Base-by-base conservation (phyloP, 2,888 invertebrate genomes). In the Hyppa rectilinea region DNA sequence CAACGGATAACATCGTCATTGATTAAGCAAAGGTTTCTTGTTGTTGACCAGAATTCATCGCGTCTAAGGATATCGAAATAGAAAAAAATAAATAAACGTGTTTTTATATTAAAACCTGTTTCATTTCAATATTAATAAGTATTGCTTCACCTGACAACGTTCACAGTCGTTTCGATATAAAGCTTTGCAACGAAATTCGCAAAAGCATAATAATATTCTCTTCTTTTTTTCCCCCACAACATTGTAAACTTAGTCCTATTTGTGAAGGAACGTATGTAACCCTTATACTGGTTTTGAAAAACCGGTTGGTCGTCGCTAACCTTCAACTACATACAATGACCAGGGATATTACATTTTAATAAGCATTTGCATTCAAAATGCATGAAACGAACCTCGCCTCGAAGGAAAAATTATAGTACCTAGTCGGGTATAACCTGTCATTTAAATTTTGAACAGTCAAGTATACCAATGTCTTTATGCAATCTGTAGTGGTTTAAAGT, bases 251-350 rank as follows among this genome's bases (percentile, higher is more conserved):
- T 45, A 63, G 38, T 63, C 50, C 38, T 69, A 78, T 80, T 81
- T 65, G 69, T 65, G 58, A 69, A 80, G 74, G 73, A 80, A 80
- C 78, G 68, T 81, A 73, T 81, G 68, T 81, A 73, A 78, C 73
- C 80, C 82, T 49, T 81, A 65, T 14, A 71, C 81, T 66, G 81
- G 83, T 80, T 80, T 36, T 60, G 34, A 50, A 40, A n/a, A 82
- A 83, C 81, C 81, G 83, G 81, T 83, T 77, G 77, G 17, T 83
- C 83, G 38, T 81, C 78, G 53, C 29, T 70, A 81, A 81, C 83
- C 81, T 82, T 83, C 81, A 71, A 66, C 63, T 68, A 68, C 56
- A 29, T 59, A 71, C 71, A 78, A 82, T 68, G 62, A 66, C 66
- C 71, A 68, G 49, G 43, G 49, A 40, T 34, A 75, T 79, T 79